phyloP scores from a whole-genome alignment of 2,797 vertebrate genomes.

The Artibeus jamaicensis region DNA sequence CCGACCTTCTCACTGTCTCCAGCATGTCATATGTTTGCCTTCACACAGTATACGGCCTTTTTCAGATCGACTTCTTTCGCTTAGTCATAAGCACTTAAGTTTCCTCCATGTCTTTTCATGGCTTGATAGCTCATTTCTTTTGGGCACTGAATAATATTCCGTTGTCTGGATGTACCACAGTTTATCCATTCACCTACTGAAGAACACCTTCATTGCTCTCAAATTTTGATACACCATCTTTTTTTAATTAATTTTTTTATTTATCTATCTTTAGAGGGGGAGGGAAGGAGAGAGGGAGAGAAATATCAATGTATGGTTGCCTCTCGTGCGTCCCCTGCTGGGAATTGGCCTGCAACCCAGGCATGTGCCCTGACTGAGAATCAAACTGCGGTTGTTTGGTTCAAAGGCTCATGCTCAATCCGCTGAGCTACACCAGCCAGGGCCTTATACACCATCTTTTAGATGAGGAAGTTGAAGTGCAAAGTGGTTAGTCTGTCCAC shows the following conservation, averaged over 20 bases:
- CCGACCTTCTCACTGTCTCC: not conserved
- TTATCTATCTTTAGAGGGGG: too few relatives aligned
- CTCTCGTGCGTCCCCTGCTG: too few relatives aligned
- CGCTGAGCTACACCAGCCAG: too few relatives aligned
- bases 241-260: too few relatives aligned
- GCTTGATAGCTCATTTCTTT: not conserved
- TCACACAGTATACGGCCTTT: not conserved
- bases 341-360: too few relatives aligned
- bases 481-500: not conserved
- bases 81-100: not conserved
- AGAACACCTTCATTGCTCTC: not conserved
- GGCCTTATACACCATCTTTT: not conserved
- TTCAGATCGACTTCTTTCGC: not conserved
- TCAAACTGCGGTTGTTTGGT: too few relatives aligned
- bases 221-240: not conserved
- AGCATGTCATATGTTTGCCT: not conserved
- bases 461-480: not conserved
- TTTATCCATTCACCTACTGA: not conserved
- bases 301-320: too few relatives aligned
- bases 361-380: too few relatives aligned
- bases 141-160: not conserved
- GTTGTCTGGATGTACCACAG: not conserved
- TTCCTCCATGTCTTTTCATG: not conserved
- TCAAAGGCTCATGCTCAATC: too few relatives aligned
- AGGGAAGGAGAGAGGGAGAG: too few relatives aligned